phyloP scores from a whole-genome alignment of 2,113 vertebrate genomes.

The Bufo gargarizans region DNA sequence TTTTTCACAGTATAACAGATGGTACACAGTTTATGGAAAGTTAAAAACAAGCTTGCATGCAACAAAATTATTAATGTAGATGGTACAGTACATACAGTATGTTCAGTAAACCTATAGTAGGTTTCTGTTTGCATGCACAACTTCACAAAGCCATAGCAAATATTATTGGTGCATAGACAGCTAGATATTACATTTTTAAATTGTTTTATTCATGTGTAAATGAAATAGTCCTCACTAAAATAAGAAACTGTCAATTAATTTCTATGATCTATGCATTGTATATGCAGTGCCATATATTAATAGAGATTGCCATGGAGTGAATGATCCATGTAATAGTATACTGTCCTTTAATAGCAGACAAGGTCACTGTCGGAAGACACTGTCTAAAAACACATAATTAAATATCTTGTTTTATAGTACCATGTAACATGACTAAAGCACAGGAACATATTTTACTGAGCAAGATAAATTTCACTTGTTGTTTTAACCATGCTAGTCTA shows the following conservation, averaged over 20 bases:
- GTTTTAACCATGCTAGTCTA: neutral
- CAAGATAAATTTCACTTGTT: neutral
- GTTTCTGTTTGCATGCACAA: neutral
- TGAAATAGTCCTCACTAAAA: slow-evolving; percentile 74
- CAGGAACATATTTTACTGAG: slow-evolving; percentile 59
- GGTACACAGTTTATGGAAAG: too few relatives aligned
- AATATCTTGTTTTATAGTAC: slow-evolving; percentile 73
- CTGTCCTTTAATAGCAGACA: slow-evolving; percentile 81
- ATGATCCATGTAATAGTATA: slow-evolving; percentile 86
- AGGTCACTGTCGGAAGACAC: slow-evolving; percentile 72
- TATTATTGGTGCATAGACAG: neutral
- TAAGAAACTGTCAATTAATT: slow-evolving; percentile 85
- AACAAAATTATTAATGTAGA: neutral
- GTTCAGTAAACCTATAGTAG: neutral
- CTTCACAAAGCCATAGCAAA: neutral
- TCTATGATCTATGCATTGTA: slow-evolving; percentile 82
- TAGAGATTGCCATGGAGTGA: slow-evolving; percentile 78
- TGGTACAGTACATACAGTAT: neutral
- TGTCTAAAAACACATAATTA: slow-evolving; percentile 77
- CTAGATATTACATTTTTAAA: neutral
- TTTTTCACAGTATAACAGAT: too few relatives aligned
- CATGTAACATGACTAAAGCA: slow-evolving; percentile 76
- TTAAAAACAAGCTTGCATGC: neutral
- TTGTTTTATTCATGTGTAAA: slow-evolving; percentile 61
- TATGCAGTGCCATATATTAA: slow-evolving; percentile 85